Percentiles rank a stretch among this genome's conserved stretches.
phyloP scores from a whole-genome alignment of 92 coral and sea anemone genomes.

The Siderastrea radians region DNA sequence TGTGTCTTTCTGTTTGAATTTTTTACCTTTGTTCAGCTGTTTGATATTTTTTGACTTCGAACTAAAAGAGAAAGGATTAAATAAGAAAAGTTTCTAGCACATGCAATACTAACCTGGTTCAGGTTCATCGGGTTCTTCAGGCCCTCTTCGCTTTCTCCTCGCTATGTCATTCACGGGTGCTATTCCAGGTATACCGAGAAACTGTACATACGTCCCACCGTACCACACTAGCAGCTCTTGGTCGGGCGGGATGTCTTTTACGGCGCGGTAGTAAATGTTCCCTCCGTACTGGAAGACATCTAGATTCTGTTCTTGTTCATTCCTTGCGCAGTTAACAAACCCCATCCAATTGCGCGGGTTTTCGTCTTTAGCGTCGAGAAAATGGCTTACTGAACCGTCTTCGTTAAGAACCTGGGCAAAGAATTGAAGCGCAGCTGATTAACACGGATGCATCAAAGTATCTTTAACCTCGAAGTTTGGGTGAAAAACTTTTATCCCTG shows the following conservation, averaged over 20 bases:
- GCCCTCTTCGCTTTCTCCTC: constrained; percentile 83
- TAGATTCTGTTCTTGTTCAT: constrained; percentile 98
- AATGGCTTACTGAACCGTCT: constrained; percentile 98
- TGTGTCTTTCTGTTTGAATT: no score
- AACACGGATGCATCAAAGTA: not conserved
- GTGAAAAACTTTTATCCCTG: not conserved
- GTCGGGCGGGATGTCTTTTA: constrained; percentile 98
- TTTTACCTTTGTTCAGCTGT: no score
- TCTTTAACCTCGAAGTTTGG: not conserved
- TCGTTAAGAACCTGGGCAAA: constrained; percentile 86
- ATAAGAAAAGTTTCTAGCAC: not conserved
- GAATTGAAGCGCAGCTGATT: not conserved
- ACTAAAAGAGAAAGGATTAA: not conserved
- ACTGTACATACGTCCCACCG: constrained; percentile 94
- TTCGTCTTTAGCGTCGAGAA: constrained; percentile 98
- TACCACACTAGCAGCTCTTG: constrained; percentile 98
- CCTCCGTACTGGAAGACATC: constrained; percentile 97
- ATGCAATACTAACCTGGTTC: constrained; percentile 1
- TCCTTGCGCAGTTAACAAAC: constrained; percentile 99
- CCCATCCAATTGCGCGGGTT: constrained; percentile 99
- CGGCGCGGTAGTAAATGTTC: constrained; percentile 95
- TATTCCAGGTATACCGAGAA: constrained; percentile 97
- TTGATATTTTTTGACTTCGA: no score
- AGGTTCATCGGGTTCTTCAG: constrained; percentile 53
- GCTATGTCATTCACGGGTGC: constrained; percentile 93